A percentile compares a stretch with the other conserved stretches of the same genome.
These are phyloP conservation scores for Brachionus asplanchnoidis DNA, from an alignment of 1,140 invertebrate genomes.

Conservation along the genomic window DNA sequence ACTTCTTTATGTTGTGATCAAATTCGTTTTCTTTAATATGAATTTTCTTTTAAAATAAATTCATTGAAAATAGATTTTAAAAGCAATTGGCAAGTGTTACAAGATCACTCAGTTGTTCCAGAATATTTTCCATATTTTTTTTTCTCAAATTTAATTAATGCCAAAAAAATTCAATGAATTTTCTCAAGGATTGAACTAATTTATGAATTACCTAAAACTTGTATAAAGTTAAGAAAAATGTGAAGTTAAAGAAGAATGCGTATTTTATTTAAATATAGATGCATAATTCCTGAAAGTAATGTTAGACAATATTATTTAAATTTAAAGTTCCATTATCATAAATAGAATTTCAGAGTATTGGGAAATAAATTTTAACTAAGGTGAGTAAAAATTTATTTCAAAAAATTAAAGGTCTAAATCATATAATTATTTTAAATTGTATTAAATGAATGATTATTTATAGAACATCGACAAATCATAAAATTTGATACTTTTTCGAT, in stretches of 20 bases:
- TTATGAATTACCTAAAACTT: not conserved
- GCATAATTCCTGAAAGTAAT: not conserved
- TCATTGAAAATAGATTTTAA: not conserved
- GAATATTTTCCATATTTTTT: slow-evolving; percentile 14
- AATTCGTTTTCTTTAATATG: not conserved
- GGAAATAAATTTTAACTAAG: not conserved
- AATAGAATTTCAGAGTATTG: not conserved
- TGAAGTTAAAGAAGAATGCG: not conserved
- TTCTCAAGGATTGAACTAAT: not conserved
- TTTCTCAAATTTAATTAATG: not conserved
- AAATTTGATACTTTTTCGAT: too few relatives aligned
- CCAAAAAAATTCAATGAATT: not conserved
- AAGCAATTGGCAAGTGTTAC: not conserved
- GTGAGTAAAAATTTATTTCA: not conserved
- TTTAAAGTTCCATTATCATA: not conserved
- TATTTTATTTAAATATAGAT: not conserved
- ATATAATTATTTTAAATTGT: too few relatives aligned
- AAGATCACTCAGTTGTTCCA: not conserved
- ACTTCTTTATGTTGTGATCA: not conserved
- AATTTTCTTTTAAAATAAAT: not conserved
- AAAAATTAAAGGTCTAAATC: too few relatives aligned
- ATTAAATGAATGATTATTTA: too few relatives aligned
- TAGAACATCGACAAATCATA: too few relatives aligned
- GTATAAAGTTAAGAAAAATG: not conserved
- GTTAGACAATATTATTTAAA: not conserved